Evolutionary conservation across 2,888 invertebrate genomes (phyloP).

Genomic region (Dinocampus coccinellae): DNA sequence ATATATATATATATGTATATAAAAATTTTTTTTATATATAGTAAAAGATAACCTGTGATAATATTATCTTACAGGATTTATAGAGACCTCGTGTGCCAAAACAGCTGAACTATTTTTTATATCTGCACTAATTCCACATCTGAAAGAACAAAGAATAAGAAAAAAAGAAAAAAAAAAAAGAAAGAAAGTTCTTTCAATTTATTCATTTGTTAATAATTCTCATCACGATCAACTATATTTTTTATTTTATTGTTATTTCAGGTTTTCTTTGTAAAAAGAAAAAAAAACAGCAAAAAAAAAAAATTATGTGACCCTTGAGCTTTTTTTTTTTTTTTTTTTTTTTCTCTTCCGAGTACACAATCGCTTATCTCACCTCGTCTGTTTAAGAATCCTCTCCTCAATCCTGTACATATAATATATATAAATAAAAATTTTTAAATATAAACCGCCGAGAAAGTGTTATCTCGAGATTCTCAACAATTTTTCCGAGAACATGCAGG

Average conservation of each 20-base stretch:
- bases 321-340: too few relatives aligned
- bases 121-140: neutral
- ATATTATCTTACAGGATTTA: neutral
- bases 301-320: neutral
- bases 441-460: neutral
- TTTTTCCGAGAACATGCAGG: neutral
- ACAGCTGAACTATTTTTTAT: neutral
- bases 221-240: neutral
- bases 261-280: neutral
- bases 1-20: neutral
- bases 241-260: neutral
- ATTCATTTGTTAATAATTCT: neutral
- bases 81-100: neutral
- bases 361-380: conserved; percentile 19
- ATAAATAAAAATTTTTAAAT: neutral
- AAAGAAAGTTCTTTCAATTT: neutral
- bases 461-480: conserved; percentile 23
- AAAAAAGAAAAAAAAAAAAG: neutral
- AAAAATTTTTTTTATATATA: neutral
- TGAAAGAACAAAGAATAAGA: too few relatives aligned
- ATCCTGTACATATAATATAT: neutral
- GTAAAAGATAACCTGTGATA: conserved; percentile 3
- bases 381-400: neutral
- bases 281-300: neutral
- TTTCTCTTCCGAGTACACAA: too few relatives aligned